Evolutionary conservation across 2,888 invertebrate genomes (phyloP), one percentile per base, ranked within the genome.

Genomic region (Fragum fragum): DNA sequence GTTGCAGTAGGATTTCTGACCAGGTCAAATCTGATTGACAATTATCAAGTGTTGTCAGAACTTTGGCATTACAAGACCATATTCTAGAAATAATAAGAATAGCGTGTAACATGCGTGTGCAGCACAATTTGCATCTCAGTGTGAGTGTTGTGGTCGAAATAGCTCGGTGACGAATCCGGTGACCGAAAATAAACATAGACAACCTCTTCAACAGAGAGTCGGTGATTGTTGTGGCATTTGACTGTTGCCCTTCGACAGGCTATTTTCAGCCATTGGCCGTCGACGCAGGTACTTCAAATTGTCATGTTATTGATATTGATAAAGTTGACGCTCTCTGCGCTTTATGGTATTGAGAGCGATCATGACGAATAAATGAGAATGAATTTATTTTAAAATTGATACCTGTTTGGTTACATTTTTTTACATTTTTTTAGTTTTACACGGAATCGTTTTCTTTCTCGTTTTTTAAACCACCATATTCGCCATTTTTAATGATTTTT

Each of bases 111-210:
- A 39, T 47, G 53, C 81, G 76, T 79, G 76, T 79, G 77, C 75
- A 73, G 7, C 72, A 2, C n/a, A n/a, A 32, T 28, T 47, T 39
- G 61, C 57, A 69, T 61, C 29, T 23, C 74, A 28, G 36, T 74
- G 42, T 74, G 81, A 72, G 73, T 66, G 63, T 76, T 47, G 42
- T 59, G 77, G 71, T 53, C 52, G 57, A 36, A 63, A 32, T 74
- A 66, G 52, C 47, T 71, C 36, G 52, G 53, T n/a, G 29, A 66
- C 63, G 69, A 69, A 61, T 76, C 29, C 18, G 21, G 29, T 79
- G 75, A 79, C 83, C 83, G 70, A 79, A 74, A 79, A 78, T 78
- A 82, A 78, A 78, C 72, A 75, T 32, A 29, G 11, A 71, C 36
- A 71, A 55, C 55, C 29, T 32, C 71, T 29, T 53, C 55, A 71